Evolutionary conservation across 2,113 vertebrate genomes (phyloP).

Genomic region (Siniperca chuatsi): DNA sequence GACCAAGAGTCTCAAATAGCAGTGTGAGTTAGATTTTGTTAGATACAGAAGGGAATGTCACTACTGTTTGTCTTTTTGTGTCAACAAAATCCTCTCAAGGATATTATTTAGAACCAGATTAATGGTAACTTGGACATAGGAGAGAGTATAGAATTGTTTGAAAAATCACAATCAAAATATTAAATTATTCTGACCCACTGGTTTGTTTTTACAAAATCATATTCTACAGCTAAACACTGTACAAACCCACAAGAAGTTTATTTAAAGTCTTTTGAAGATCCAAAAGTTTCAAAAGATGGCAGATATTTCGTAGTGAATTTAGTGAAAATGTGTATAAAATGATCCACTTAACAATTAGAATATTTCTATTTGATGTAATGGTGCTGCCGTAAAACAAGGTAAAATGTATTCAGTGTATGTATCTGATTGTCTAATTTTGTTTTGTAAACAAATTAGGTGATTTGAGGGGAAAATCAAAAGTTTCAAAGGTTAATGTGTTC

Average conservation of each 20-base stretch:
- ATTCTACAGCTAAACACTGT: neutral
- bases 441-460: neutral
- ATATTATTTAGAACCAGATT: neutral
- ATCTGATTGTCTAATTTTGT: neutral
- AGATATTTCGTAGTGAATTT: neutral
- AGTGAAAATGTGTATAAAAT: neutral
- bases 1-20: neutral
- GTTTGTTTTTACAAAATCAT: neutral
- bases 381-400: neutral
- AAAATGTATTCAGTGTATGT: neutral
- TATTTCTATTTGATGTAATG: neutral
- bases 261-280: neutral
- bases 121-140: neutral
- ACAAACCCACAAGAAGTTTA: neutral
- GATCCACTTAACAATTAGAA: neutral
- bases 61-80: neutral
- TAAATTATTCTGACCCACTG: no score
- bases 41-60: neutral
- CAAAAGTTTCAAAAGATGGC: neutral
- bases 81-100: no score
- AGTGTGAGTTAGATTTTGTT: neutral
- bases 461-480: neutral
- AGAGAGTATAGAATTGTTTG: neutral
- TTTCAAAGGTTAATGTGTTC: neutral
- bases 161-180: neutral